Evolutionary conservation across 2,113 vertebrate genomes (phyloP), one percentile per base, ranked within the genome.

Genomic region (Taxidea taxus): DNA sequence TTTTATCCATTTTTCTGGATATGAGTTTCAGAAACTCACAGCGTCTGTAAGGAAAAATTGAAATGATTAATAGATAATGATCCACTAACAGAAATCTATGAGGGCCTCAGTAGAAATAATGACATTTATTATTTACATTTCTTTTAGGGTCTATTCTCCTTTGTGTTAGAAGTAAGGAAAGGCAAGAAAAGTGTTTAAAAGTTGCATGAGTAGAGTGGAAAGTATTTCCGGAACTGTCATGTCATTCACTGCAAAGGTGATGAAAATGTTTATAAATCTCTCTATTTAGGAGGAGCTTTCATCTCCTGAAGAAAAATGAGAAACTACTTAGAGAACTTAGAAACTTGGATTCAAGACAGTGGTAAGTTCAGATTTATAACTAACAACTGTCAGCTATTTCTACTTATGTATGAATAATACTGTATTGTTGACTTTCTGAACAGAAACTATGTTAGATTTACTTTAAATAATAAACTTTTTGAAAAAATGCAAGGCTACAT

Each of bases 291-390:
- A 99, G 99, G 96, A 99, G 99, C 98, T 99, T 99, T 98, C 99
- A 99, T 98, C 99, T 99, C 97, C 97, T 99, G 98, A 99, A 99
- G 98, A 99, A 99, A 99, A 99, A 99, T 78, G 99, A 99, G 98
- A 99, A 99, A 98, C 99, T 99, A 44, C 99, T 99, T 97, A 99
- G 99, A 98, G 99, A 99, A 98, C 99, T 99, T 98, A 99, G 99
- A 98, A 99, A 99, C 97, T 98, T 99, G 97, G 99, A 99, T 95
- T 99, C 99, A 82, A 99, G 99, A 96, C 99, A 99, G 97, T 99
- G 99, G 99, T 99, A 98, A 99, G 98, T 98, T 93, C 14, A 29
- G 31, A 75, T 91, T 85, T 96, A 37, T 70, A 87, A 58, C 10
- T 94, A 83, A 39, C 60, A 94, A 31, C 51, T 66, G 25, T 75